Evolutionary conservation across 2,797 vertebrate species (phyloP).

Genomic region (Scleropages formosus): DNA sequence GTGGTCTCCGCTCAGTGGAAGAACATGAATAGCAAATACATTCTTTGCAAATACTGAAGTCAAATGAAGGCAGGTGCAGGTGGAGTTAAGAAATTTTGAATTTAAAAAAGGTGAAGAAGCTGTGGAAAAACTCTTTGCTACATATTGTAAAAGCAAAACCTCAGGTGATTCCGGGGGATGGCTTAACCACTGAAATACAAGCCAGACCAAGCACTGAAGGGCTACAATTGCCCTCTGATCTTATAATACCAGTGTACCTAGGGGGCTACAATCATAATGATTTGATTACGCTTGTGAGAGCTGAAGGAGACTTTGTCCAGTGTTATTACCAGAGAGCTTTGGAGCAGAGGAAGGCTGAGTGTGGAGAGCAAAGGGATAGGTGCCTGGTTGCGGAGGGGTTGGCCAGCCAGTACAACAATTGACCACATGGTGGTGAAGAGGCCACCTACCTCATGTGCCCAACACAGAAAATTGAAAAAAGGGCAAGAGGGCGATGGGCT

Average conservation of each 20-base stretch:
- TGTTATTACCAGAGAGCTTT: background rate
- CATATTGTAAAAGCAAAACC: conserved; percentile 17
- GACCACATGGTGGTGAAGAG: too few species aligned
- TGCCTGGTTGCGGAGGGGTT: background rate
- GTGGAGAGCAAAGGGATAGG: background rate
- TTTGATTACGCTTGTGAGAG: conserved; percentile 6
- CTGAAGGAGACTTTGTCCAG: background rate
- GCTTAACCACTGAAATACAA: background rate
- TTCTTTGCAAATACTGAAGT: background rate
- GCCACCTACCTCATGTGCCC: background rate
- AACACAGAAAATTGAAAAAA: background rate
- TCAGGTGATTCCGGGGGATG: background rate
- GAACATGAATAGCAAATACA: conserved; percentile 6
- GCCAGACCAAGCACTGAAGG: background rate
- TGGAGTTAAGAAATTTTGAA: background rate
- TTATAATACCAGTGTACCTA: background rate
- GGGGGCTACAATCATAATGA: background rate
- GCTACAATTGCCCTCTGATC: conserved; percentile 5
- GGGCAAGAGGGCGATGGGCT: background rate
- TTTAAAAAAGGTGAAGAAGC: background rate
- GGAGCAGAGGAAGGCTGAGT: background rate
- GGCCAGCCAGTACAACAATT: too few species aligned
- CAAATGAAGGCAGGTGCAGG: conserved; percentile 4
- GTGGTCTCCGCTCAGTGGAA: background rate
- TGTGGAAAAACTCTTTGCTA: background rate